phyloP scores from a whole-genome alignment of 2,113 vertebrate genomes.

The Sprattus sprattus region DNA sequence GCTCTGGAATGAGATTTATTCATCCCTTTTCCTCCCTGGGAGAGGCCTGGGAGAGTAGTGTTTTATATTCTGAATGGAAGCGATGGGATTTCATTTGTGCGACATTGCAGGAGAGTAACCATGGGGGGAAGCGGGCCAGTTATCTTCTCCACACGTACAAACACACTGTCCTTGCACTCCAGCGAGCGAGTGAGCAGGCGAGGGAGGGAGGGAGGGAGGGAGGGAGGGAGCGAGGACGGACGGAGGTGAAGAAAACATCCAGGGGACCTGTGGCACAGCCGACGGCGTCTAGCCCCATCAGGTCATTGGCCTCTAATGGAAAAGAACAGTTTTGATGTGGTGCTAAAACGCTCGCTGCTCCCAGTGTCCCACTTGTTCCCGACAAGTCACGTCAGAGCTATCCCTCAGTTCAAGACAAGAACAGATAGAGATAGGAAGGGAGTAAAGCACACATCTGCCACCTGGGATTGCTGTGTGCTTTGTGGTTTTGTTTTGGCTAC shows the following conservation, averaged over 20 bases:
- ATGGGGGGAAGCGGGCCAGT: slow-evolving; percentile 23
- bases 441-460: background rate
- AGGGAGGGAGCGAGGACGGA: background rate
- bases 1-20: slow-evolving; percentile 34
- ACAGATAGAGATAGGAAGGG: background rate
- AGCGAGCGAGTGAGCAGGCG: background rate
- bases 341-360: background rate
- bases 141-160: slow-evolving; percentile 34
- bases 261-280: background rate
- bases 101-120: slow-evolving; percentile 17
- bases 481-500: background rate
- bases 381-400: background rate
- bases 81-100: slow-evolving; percentile 28
- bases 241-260: slow-evolving; percentile 1
- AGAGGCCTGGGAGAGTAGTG: slow-evolving; percentile 25
- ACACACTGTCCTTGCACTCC: slow-evolving; percentile 23
- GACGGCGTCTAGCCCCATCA: background rate
- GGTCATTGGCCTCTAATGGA: slow-evolving; percentile 8
- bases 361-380: background rate
- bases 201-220: background rate
- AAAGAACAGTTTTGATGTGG: slow-evolving; percentile 9
- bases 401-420: background rate
- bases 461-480: background rate
- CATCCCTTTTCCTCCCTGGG: slow-evolving; percentile 20
- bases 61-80: slow-evolving; percentile 35